A percentile compares a stretch with the other conserved stretches of the same genome.
phyloP scores from a whole-genome alignment of 2,888 invertebrate species.

The Bombylius discolor region DNA sequence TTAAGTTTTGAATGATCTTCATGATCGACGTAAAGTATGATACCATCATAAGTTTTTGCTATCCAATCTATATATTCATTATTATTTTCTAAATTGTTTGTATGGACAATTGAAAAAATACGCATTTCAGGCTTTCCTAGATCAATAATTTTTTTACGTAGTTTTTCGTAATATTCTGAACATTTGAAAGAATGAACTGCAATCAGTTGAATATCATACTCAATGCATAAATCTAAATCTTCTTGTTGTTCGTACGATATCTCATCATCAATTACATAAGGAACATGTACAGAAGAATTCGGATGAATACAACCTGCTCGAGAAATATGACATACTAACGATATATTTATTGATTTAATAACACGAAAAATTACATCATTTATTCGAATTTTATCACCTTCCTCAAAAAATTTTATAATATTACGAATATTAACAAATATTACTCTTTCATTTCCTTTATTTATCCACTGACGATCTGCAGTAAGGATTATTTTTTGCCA shows the following conservation, averaged over 20 bases:
- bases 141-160: not conserved
- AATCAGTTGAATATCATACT: constrained; percentile 25
- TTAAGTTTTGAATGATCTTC: not conserved
- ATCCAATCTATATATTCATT: constrained; percentile 1
- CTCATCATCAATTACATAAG: not conserved
- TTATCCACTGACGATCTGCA: not conserved
- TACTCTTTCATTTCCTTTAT: not conserved
- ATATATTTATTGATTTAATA: not conserved
- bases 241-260: constrained; percentile 30
- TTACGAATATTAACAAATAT: not conserved
- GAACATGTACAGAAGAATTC: not conserved
- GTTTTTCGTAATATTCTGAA: not conserved
- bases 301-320: not conserved
- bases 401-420: not conserved
- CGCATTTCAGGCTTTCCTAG: not conserved
- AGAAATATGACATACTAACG: not conserved
- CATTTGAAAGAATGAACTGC: constrained; percentile 21
- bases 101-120: not conserved
- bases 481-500: not conserved
- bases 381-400: not conserved
- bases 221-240: constrained; percentile 27
- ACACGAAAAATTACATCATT: not conserved
- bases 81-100: not conserved
- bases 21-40: not conserved
- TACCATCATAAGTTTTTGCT: constrained; percentile 1